Evolutionary conservation across 2,113 vertebrate genomes (phyloP), one percentile per base, ranked within the genome.

Genomic region (Speoplatyrhinus poulsoni): DNA sequence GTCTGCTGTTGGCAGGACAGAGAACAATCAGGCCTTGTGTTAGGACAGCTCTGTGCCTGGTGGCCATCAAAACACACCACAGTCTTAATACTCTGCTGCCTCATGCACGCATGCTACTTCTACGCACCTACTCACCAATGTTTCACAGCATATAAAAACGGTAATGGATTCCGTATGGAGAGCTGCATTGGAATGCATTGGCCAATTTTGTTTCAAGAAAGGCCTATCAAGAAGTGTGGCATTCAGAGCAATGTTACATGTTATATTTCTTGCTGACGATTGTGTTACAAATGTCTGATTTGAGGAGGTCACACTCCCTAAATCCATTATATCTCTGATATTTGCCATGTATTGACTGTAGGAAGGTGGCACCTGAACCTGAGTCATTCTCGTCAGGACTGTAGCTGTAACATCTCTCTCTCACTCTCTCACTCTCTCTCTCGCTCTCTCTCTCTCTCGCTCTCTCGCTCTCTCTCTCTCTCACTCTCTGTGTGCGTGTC

Each of bases 81-180:
- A 46, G 55, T 55, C 61, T 59, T 75, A 67, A 77, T 69, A 47
- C 70, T 46, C 55, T 4, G 19, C 36, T 81, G 76, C 76, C 65
- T 60, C 61, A 72, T 60, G 26, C 46, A 11, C 8, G 6, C 82
- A 81, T 54, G 61, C 50, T 41, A 61, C 73, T 71, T 68, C 71
- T 53, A 13, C 69, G 72, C 73, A 4, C 50, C 65, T 70, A 73
- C 62, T 16, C 65, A 65, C 47, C 12, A 71, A 71, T 72, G 73
- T 69, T 81, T 84, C 84, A 76, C 73, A 77, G 77, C 64, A 72
- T 85, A 67, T 81, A 81, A 84, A 85, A 79, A 74, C 55, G 8
- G 66, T 83, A 87, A 87, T 77, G 49, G 64, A 62, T 79, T 81
- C 87, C 82, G 68, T 33, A 65, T 85, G 84, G 15, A 56, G 58